Conservation (phyloP, 2,113 vertebrate species). For the Zootoca vivipara region DNA sequence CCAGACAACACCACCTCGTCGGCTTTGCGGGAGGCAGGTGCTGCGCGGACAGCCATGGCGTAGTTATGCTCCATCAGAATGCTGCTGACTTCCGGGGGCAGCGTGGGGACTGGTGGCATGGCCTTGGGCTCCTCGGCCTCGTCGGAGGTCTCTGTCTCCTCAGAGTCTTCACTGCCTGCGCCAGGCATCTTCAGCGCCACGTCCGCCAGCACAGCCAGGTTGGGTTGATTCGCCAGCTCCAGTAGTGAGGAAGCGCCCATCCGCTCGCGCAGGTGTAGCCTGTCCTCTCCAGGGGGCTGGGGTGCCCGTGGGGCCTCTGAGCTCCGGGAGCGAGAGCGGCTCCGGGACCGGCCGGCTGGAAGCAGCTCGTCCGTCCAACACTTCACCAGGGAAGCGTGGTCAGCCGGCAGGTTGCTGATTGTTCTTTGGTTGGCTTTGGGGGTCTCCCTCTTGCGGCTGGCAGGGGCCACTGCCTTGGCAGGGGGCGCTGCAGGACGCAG, state of each 20-base stretch:
- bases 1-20: not conserved
- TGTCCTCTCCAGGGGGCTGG: slow-evolving; percentile 66
- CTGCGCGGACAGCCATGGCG: slow-evolving; percentile 73
- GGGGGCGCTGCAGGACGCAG: slow-evolving; percentile 44
- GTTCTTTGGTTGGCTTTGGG: slow-evolving; percentile 79
- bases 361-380: slow-evolving; percentile 75
- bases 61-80: slow-evolving; percentile 90
- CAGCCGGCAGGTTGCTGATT: slow-evolving; percentile 87
- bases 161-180: slow-evolving; percentile 67
- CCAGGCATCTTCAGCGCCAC: slow-evolving; percentile 74
- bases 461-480: slow-evolving; percentile 19
- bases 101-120: slow-evolving; percentile 56
- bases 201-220: slow-evolving; percentile 84
- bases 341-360: slow-evolving; percentile 55
- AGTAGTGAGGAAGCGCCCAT: slow-evolving; percentile 77
- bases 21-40: slow-evolving; percentile 4
- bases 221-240: slow-evolving; percentile 72
- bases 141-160: slow-evolving; percentile 84
- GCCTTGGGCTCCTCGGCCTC: slow-evolving; percentile 80
- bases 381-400: slow-evolving; percentile 89
- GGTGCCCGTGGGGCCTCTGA: not conserved
- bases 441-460: slow-evolving; percentile 36
- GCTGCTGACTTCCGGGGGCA: slow-evolving; percentile 66
- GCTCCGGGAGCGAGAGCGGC: slow-evolving; percentile 56
- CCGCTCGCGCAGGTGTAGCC: slow-evolving; percentile 75